Evolutionary conservation across 2,797 vertebrate species (phyloP).

Genomic region (Novumbra hubbsi): DNA sequence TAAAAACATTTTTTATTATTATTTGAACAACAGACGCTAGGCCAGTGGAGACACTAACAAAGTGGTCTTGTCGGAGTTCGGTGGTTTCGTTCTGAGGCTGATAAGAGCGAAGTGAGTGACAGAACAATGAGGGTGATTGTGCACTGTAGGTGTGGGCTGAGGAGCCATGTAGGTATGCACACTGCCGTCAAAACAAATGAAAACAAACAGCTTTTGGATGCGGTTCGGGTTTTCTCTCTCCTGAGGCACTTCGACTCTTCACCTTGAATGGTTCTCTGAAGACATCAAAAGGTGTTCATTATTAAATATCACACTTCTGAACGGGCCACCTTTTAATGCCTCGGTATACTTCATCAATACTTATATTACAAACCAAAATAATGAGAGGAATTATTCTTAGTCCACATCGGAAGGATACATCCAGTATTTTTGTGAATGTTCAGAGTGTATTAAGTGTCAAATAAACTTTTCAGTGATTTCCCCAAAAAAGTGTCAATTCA

Average conservation of each 20-base stretch:
- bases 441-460: neutral
- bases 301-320: no score
- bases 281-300: neutral
- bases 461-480: neutral
- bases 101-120: neutral
- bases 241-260: neutral
- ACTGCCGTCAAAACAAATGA: neutral
- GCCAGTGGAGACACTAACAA: neutral
- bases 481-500: neutral
- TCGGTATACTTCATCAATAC: neutral
- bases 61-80: neutral
- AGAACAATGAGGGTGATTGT: neutral
- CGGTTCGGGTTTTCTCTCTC: neutral
- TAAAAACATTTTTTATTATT: neutral
- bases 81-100: neutral
- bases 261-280: neutral
- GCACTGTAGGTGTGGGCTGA: neutral
- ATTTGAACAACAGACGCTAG: neutral
- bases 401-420: neutral
- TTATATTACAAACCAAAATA: neutral
- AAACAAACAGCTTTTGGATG: slow-evolving; percentile 12
- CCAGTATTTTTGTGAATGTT: neutral
- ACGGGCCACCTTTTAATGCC: neutral
- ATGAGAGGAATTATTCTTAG: neutral
- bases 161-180: slow-evolving; percentile 13